Base-by-base conservation (phyloP, 2,797 vertebrate species). In the Gallinago stenura region DNA sequence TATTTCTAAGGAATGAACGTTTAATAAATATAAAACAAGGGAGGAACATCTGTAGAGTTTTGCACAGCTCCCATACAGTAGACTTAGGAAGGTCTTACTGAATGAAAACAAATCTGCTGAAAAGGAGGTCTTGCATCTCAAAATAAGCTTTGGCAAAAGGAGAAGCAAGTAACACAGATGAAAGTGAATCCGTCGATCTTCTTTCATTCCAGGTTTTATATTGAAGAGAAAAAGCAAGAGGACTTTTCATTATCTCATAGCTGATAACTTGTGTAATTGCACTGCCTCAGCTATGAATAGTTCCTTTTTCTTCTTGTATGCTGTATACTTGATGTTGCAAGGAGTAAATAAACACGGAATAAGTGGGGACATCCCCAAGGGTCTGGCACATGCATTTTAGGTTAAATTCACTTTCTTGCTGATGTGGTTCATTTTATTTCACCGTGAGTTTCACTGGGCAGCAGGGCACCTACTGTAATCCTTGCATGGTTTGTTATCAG, bases 281-380 rank as follows among this genome's bases (percentile, higher is more conserved):
- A 18, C 60, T 60, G 19, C 39, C 51, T 91, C 21, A 18, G 10
- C 22, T 46, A 39, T 33, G 30, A 65, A 13, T 39, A 84, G 28
- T 19, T 83, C 20, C 0, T 1, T 75, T 89, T 70, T 79, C 24
- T 25, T 70, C 46, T 75, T 37, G 1, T 35, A 39, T 62, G 12
- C 10, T 54, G 6, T 43, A 16, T 77, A 16, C 3, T 31, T 80
- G 17, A 11, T 35, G 7, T 33, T 3, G 0, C 4, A 12, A 31
- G 10, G n/a, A 88, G 15, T 45, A 86, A 83, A 88, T 53, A 56
- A 93, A 53, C 15, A 20, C 30, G 41, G 65, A 66, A 22, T 50
- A 54, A 1, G 1, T 50, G 33, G 33, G 61, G 16, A 50, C 7
- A 58, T 51, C 22, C 15, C 9, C 76, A 53, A 35, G 16, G 12